Percentiles rank a stretch among this genome's conserved stretches.
These are phyloP conservation scores for Tenrec ecaudatus DNA, from an alignment of 2,113 vertebrate species.

Conservation along the genomic window DNA sequence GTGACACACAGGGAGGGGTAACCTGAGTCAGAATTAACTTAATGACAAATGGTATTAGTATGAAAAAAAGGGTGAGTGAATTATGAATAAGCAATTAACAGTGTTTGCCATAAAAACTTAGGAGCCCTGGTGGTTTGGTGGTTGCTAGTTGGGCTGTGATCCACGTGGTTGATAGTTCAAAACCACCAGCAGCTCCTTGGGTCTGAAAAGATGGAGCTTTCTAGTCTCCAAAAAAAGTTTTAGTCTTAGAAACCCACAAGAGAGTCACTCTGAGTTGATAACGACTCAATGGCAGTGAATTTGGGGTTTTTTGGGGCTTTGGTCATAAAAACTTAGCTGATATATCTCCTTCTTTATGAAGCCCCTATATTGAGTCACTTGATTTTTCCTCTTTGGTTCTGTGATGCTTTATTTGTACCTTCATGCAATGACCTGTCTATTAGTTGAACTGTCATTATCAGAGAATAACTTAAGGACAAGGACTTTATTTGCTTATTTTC, in stretches of 20 bases:
- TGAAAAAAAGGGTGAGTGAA: conserved; percentile 32
- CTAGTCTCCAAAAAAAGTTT: too few species aligned
- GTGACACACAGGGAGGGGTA: neutral
- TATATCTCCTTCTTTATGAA: neutral
- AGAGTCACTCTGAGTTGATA: too few species aligned
- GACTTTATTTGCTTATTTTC: conserved; percentile 32
- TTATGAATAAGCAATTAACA: neutral
- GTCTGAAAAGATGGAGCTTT: too few species aligned
- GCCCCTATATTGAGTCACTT: neutral
- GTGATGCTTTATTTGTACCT: neutral
- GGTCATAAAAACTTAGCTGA: neutral
- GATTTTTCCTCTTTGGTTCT: neutral
- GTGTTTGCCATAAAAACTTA: neutral
- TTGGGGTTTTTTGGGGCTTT: too few species aligned
- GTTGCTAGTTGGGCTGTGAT: too few species aligned
- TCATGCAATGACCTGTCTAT: neutral
- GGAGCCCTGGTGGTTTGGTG: too few species aligned
- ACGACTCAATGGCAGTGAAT: too few species aligned
- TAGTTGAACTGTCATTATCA: neutral
- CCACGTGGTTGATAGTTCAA: too few species aligned
- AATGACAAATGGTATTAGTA: neutral
- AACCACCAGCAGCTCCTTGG: too few species aligned
- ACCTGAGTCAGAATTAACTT: neutral
- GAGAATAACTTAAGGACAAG: conserved; percentile 28
- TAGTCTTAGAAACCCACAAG: too few species aligned